Percentiles rank a stretch among this genome's conserved stretches.
Evolutionary conservation across 2,113 vertebrate species (phyloP).

Genomic region (Sminthopsis crassicaudata): DNA sequence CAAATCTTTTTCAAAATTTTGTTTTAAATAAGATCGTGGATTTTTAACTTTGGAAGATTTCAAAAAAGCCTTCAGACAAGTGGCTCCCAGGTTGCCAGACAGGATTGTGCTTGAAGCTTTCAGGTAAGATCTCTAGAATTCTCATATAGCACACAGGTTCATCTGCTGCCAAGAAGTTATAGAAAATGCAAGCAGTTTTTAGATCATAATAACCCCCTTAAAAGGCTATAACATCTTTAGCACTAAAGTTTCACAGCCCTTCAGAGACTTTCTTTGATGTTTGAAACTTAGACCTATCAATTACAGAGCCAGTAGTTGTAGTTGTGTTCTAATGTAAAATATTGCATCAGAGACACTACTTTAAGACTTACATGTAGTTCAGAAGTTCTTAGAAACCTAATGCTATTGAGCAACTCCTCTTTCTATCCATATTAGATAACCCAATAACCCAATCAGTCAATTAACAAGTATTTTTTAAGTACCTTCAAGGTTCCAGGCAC

Average conservation of each 20-base stretch:
- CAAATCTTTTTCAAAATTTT: constrained; percentile 50
- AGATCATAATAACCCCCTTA: constrained; percentile 33
- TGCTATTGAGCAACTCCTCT: constrained; percentile 18
- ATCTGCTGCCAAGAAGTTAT: not conserved
- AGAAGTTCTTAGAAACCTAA: constrained; percentile 23
- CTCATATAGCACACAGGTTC: not conserved
- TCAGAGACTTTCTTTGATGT: constrained; percentile 23
- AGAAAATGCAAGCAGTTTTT: constrained; percentile 1
- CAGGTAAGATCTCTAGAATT: constrained; percentile 75
- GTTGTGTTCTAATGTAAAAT: constrained; percentile 15
- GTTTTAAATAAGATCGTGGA: constrained; percentile 78
- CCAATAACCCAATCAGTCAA: not conserved
- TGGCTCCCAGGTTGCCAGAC: constrained; percentile 82
- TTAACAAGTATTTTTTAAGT: not conserved
- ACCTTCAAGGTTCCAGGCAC: not conserved
- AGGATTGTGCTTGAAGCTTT: constrained; percentile 83
- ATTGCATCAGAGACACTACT: not conserved
- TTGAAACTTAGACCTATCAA: constrained; percentile 23
- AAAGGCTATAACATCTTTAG: constrained; percentile 46
- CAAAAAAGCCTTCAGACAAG: constrained; percentile 80
- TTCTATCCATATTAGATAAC: not conserved
- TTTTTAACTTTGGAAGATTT: constrained; percentile 87
- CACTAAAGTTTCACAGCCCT: constrained; percentile 48
- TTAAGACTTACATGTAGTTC: not conserved
- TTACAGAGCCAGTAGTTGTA: not conserved